phyloP scores from a whole-genome alignment of 2,797 vertebrate genomes.

The Gadopsis marmoratus region DNA sequence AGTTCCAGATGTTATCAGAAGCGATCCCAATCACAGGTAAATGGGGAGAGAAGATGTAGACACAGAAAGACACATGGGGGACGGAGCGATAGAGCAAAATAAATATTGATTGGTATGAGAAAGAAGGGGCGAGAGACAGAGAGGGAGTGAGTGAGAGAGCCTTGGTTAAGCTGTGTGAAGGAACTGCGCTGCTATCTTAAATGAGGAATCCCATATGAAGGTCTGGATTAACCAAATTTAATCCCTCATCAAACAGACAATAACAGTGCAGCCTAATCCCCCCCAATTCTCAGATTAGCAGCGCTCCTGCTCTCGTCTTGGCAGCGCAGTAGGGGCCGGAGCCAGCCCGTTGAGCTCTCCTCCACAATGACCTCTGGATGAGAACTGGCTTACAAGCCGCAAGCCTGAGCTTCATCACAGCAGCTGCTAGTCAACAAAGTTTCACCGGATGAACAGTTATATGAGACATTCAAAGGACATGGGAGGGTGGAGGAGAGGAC shows the following conservation, averaged over 20 bases:
- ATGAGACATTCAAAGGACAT: conserved; percentile 8
- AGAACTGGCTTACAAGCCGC: conserved; percentile 66
- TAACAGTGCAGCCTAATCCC: conserved; percentile 87
- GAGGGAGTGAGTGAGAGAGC: conserved; percentile 54
- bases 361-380: conserved; percentile 85
- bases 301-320: conserved; percentile 76
- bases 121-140: conserved; percentile 56
- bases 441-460: conserved; percentile 48
- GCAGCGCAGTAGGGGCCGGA: conserved; percentile 68
- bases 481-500: conserved; percentile 14
- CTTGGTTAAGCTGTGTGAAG: conserved; percentile 79
- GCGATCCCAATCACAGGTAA: conserved; percentile 54
- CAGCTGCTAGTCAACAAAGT: conserved; percentile 64
- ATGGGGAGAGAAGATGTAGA: conserved; percentile 41
- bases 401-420: conserved; percentile 66
- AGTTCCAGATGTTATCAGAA: conserved; percentile 31
- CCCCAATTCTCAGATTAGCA: conserved; percentile 85
- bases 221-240: conserved; percentile 88
- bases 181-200: conserved; percentile 85
- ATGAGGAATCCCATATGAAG: conserved; percentile 88
- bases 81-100: conserved; percentile 51
- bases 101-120: conserved; percentile 70
- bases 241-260: conserved; percentile 90
- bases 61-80: conserved; percentile 33
- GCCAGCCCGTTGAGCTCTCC: conserved; percentile 78